Evolutionary conservation across 2,888 invertebrate genomes (phyloP), one percentile per base, ranked within the genome.

Genomic region (Hedychridium roseum): DNA sequence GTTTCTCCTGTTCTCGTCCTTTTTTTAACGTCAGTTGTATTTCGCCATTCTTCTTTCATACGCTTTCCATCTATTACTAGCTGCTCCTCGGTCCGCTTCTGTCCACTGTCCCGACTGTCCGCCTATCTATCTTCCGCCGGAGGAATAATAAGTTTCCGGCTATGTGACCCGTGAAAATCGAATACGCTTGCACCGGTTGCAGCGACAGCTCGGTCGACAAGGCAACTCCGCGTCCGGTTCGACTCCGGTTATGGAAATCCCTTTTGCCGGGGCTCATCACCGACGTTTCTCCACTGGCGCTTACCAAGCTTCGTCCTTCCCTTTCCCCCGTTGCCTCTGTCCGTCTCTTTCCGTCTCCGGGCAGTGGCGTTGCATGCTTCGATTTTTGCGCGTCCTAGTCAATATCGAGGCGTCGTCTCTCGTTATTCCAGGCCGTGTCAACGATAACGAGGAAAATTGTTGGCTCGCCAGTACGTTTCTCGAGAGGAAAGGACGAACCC

Each of bases 131-230:
- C 50, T 36, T 49, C 52, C 35, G 47, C 27, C 35, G 35, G 14
- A 34, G 43, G 64, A 67, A 67, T 72, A 69, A 72, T 69, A 72
- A 70, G 71, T 71, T 74, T 69, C 64, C 67, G 66, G 62, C 51
- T 54, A 69, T 60, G 66, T 66, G 71, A 73, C 63, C 69, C 70
- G 73, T 70, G 70, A 73, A 73, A 71, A 70, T 71, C 66, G 71
- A 69, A 68, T 70, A 66, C 71, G 69, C 63, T 62, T 65, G 68
- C 70, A 70, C 67, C 71, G 67, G 71, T 68, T 68, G 68, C 65
- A 70, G 74, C 70, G 73, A 73, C 74, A 74, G 74, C 73, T 73
- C 63, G 74, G 74, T 59, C 70, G 73, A 73, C 74, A 74, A 70
- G 73, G 64, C 62, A 62, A 62, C 66, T 64, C 66, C 58, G 63